Evolutionary conservation across 2,888 invertebrate species (phyloP).

Genomic region (Mesorhabditis belari): DNA sequence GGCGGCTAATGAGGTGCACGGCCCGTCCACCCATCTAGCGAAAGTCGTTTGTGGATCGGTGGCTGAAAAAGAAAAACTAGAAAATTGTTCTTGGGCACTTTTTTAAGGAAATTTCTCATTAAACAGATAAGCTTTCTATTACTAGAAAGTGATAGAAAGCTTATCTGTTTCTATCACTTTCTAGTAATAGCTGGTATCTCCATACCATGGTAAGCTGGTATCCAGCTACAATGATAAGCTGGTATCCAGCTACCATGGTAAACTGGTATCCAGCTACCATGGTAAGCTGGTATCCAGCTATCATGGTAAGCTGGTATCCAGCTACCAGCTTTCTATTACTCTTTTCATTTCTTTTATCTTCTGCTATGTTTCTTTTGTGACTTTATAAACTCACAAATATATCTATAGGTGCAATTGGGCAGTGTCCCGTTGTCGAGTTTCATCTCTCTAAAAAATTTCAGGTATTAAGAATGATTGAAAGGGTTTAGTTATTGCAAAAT

Average conservation of each 20-base stretch:
- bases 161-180: too few relatives aligned
- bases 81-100: too few relatives aligned
- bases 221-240: neutral
- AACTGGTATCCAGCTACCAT: too few relatives aligned
- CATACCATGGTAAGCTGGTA: neutral
- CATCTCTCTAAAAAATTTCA: constrained; percentile 13
- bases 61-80: neutral
- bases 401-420: constrained; percentile 38
- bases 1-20: constrained; percentile 42
- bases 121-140: too few relatives aligned
- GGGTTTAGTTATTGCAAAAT: too few relatives aligned
- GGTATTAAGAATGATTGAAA: too few relatives aligned
- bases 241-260: too few relatives aligned
- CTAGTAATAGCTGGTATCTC: too few relatives aligned
- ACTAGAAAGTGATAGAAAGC: too few relatives aligned
- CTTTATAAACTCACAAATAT: constrained; percentile 11
- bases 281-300: neutral
- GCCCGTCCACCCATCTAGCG: constrained; percentile 26
- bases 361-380: constrained; percentile 17
- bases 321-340: neutral
- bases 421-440: constrained; percentile 10
- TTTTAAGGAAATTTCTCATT: too few relatives aligned
- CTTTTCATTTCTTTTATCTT: constrained; percentile 7
- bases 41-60: constrained; percentile 6
- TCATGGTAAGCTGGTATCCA: neutral